phyloP scores from a whole-genome alignment of 2,888 invertebrate species.

The Xanthostigma xanthostigma region DNA sequence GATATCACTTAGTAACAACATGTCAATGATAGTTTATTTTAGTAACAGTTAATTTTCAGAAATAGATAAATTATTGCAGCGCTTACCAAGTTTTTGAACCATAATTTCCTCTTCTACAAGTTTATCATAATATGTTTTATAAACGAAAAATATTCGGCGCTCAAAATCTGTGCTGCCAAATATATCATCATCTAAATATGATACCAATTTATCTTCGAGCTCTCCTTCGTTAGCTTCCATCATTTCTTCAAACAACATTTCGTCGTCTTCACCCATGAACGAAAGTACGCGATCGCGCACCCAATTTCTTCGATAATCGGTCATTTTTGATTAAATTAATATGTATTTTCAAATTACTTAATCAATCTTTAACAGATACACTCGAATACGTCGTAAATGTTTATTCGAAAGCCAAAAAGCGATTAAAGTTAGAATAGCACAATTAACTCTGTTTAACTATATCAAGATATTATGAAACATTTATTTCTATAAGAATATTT shows the following conservation, averaged over 20 bases:
- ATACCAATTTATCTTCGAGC: constrained; percentile 33
- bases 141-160: constrained; percentile 46
- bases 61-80: constrained; percentile 19
- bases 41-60: too few species aligned
- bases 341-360: too few species aligned
- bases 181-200: constrained; percentile 38
- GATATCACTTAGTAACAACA: too few species aligned
- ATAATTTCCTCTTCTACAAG: constrained; percentile 60
- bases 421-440: too few species aligned
- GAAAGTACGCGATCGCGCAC: constrained; percentile 45
- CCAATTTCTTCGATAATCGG: constrained; percentile 51
- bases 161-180: constrained; percentile 26
- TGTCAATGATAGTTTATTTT: too few species aligned
- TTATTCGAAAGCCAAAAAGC: too few species aligned
- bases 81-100: constrained; percentile 55
- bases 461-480: too few species aligned
- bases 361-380: too few species aligned
- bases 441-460: too few species aligned
- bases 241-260: constrained; percentile 41
- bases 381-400: too few species aligned
- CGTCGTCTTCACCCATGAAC: constrained; percentile 40
- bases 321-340: too few species aligned
- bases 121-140: constrained; percentile 56
- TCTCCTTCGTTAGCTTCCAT: constrained; percentile 34
- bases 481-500: too few species aligned